Conservation (phyloP, 2,113 vertebrate genomes). For the Carassius carassius region DNA sequence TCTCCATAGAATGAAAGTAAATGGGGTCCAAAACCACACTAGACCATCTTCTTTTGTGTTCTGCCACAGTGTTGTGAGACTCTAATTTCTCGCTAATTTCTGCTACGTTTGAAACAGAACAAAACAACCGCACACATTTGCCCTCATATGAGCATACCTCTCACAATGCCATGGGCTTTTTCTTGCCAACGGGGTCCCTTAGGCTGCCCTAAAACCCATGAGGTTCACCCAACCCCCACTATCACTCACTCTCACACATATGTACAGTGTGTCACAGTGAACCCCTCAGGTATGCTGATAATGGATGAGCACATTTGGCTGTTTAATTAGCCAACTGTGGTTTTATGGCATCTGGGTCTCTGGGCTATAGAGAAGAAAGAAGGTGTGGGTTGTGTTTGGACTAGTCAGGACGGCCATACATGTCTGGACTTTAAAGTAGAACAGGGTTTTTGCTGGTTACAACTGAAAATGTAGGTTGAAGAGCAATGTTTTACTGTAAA, state of each 20-base stretch:
- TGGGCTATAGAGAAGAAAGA: not conserved
- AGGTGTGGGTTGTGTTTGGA: not conserved
- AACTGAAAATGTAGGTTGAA: not conserved
- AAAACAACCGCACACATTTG: not conserved
- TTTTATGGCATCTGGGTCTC: constrained; percentile 47
- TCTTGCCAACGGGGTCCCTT: constrained; percentile 20
- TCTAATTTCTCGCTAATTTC: constrained; percentile 3
- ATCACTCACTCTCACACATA: constrained; percentile 14
- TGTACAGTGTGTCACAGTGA: constrained; percentile 34
- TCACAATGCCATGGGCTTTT: not conserved
- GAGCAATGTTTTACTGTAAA: not conserved
- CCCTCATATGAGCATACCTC: not conserved
- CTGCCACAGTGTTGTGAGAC: too few species aligned
- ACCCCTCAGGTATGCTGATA: constrained; percentile 47
- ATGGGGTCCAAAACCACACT: not conserved
- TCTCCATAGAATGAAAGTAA: not conserved
- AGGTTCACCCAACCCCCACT: constrained; percentile 23
- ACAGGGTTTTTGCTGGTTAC: constrained; percentile 1
- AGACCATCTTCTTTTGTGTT: not conserved
- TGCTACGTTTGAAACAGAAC: not conserved
- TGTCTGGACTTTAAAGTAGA: constrained; percentile 2
- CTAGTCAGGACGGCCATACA: not conserved
- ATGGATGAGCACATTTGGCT: constrained; percentile 51
- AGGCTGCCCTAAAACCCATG: constrained; percentile 33
- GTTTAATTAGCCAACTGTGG: constrained; percentile 54